phyloP scores from a whole-genome alignment of 53 echinoderm and acorn worm species.

The Echinometra lucunter region DNA sequence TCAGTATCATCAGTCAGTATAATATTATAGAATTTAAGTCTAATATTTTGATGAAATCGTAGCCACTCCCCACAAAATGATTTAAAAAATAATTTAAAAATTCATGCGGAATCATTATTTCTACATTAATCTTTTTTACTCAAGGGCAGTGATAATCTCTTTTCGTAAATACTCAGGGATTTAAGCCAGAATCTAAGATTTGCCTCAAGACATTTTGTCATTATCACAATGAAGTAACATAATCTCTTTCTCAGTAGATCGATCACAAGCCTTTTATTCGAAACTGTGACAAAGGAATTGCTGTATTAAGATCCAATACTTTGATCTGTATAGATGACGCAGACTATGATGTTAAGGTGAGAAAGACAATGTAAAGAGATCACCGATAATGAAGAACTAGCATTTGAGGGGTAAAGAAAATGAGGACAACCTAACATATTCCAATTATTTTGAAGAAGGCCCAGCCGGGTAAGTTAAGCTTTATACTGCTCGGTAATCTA shows the following conservation, averaged over 20 bases:
- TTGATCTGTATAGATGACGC: background rate
- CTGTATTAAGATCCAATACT: background rate
- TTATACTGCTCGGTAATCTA: background rate
- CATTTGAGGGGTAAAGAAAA: background rate
- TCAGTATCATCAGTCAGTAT: no score
- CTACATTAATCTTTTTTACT: no score
- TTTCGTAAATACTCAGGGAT: no score
- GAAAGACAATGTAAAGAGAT: background rate
- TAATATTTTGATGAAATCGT: no score
- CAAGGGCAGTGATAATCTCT: no score
- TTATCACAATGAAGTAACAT: background rate
- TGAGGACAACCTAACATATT: background rate
- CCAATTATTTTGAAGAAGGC: background rate
- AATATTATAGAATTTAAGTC: no score
- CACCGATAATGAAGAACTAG: background rate
- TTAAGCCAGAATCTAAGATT: no score
- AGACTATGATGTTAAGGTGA: background rate
- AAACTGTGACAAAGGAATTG: background rate
- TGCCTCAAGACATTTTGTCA: background rate
- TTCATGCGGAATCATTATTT: no score
- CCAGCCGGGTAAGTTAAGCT: background rate
- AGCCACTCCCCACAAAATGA: no score
- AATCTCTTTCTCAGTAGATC: background rate
- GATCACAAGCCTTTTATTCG: background rate
- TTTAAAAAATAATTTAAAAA: no score